These are phyloP conservation scores for Theretra japonica DNA, from an alignment of 2,888 invertebrate genomes.

Conservation along the genomic window DNA sequence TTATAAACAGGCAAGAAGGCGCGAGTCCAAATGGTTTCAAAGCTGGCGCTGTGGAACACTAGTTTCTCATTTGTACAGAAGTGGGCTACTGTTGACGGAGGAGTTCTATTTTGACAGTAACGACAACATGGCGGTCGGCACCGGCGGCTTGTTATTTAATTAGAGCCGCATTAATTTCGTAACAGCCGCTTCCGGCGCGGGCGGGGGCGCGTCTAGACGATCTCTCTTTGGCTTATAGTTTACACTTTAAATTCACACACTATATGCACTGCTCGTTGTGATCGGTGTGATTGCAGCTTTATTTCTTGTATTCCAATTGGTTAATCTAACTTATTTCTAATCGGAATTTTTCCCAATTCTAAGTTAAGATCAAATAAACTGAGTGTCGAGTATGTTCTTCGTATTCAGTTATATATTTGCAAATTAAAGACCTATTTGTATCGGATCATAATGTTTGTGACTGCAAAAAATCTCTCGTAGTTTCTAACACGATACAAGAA, in stretches of 20 bases:
- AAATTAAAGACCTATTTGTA: no score
- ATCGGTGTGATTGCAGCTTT: slow-evolving; percentile 26
- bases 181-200: slow-evolving; percentile 72
- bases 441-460: no score
- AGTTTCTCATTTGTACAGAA: slow-evolving; percentile 33
- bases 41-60: slow-evolving; percentile 12
- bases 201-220: slow-evolving; percentile 55
- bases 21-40: background rate
- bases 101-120: slow-evolving; percentile 71
- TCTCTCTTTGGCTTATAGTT: slow-evolving; percentile 34
- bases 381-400: no score
- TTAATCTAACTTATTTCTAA: no score
- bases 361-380: no score
- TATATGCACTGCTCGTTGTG: slow-evolving; percentile 30
- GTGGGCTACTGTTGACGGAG: slow-evolving; percentile 57
- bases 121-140: slow-evolving; percentile 61
- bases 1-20: slow-evolving; percentile 1
- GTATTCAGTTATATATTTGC: no score
- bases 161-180: slow-evolving; percentile 80
- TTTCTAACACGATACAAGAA: no score
- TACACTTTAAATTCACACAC: slow-evolving; percentile 33
- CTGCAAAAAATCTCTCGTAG: no score
- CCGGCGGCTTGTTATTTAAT: slow-evolving; percentile 77
- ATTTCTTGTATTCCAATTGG: slow-evolving; percentile 18
- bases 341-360: no score